Percentiles rank a stretch among this genome's conserved stretches.
phyloP scores from a whole-genome alignment of 2,113 vertebrate genomes.

The Tylochromis polylepis region DNA sequence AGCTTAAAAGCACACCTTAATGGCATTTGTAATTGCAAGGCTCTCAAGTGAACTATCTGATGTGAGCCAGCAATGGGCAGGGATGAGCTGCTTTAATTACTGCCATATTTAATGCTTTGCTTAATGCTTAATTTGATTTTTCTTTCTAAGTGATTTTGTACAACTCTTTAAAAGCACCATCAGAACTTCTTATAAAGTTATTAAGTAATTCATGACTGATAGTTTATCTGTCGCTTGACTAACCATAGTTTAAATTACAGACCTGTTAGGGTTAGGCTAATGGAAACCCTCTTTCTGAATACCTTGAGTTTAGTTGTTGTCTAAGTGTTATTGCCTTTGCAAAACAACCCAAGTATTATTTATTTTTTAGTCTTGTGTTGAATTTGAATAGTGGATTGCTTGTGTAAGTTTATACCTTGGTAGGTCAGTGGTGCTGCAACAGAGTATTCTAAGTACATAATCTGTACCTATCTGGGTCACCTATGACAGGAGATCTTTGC shows the following conservation, averaged over 20 bases:
- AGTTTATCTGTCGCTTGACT: not conserved
- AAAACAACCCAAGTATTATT: not conserved
- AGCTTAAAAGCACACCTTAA: not conserved
- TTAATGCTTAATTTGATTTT: not conserved
- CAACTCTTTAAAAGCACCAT: not conserved
- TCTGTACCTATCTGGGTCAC: conserved; percentile 41
- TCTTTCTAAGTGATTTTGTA: not conserved
- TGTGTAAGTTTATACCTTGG: conserved; percentile 11
- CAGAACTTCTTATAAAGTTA: not conserved
- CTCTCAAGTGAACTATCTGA: not conserved
- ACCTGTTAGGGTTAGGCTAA: not conserved
- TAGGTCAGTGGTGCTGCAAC: not conserved
- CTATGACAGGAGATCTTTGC: conserved; percentile 12
- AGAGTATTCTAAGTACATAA: conserved; percentile 17
- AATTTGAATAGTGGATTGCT: conserved; percentile 4
- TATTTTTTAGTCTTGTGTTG: conserved; percentile 3
- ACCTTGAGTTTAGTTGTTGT: not conserved
- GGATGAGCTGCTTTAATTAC: not conserved
- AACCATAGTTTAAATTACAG: not conserved
- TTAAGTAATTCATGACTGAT: not conserved
- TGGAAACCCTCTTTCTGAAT: not conserved
- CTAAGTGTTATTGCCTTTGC: not conserved
- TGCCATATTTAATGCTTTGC: not conserved
- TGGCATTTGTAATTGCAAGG: not conserved
- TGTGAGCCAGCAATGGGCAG: not conserved